These are phyloP conservation scores for Leistus spinibarbis DNA, from an alignment of 2,888 invertebrate genomes.

Conservation along the genomic window DNA sequence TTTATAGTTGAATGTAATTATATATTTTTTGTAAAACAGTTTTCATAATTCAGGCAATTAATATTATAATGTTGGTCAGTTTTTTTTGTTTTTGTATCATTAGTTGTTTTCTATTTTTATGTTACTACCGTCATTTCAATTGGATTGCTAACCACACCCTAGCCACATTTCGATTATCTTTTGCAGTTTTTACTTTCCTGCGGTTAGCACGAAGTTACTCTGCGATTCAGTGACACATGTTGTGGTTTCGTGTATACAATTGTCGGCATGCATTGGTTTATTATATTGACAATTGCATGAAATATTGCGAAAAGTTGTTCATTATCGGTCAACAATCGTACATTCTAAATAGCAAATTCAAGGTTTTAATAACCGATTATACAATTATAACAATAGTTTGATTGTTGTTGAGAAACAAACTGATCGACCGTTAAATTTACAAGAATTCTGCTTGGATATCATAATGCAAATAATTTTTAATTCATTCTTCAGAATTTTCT, in stretches of 20 bases:
- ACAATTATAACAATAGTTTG: constrained; percentile 21
- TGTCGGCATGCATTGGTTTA: background rate
- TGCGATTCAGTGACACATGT: background rate
- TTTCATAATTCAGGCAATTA: background rate
- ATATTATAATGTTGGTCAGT: background rate
- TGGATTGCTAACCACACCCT: background rate
- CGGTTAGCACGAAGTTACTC: background rate
- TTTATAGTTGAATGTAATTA: background rate
- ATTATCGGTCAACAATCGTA: constrained; percentile 8
- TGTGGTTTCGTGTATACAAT: background rate
- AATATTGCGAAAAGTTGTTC: background rate
- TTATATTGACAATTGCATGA: background rate
- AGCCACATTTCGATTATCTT: background rate
- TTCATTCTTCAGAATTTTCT: too few species aligned
- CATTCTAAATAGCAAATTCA: constrained; percentile 24
- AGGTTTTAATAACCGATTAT: constrained; percentile 3
- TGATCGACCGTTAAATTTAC: constrained; percentile 24
- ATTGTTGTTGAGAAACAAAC: constrained; percentile 20
- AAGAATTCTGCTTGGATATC: too few species aligned
- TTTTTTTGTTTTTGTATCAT: background rate
- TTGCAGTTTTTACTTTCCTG: background rate
- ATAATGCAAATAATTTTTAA: too few species aligned
- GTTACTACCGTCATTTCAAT: background rate
- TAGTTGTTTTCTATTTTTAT: background rate
- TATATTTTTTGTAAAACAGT: background rate